Base-by-base conservation (phyloP, 2,888 invertebrate genomes). In the Idaea straminata region DNA sequence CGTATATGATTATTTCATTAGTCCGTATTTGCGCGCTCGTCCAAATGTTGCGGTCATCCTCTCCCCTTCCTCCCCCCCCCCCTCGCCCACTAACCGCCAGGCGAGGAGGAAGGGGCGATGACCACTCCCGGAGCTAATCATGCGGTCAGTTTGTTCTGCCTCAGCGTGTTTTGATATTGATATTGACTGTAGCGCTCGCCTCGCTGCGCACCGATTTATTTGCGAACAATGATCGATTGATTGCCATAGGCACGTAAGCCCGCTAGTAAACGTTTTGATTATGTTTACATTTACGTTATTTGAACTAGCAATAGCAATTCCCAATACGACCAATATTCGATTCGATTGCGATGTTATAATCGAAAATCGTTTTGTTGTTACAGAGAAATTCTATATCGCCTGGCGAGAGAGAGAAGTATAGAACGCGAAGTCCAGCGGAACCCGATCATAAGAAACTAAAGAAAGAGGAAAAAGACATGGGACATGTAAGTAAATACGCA, bases 331-430 rank as follows among this genome's bases (percentile, higher is more conserved):
- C 73, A 74, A 77, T 80, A 77, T 80, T 75, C 74, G 70, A 77
- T 76, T 73, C 73, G 72, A 68, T 79, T 69, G 74, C 67, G 73
- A 67, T 71, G 72, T 83, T 74, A 74, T 68, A 76, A 74, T 69
- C 63, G 67, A 65, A 72, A 67, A 74, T 74, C 63, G 69, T 72
- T 66, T 71, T 72, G 35, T 70, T 89, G 87, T 91, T 91, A 58
- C 95, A 97, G 97, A 94, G 96, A 86, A 97, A 96, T 92, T 97
- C 97, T 79, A 96, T 97, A 92, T 97, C 97, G 67, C 97, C 97
- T 10, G 96, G 96, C 64, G 96, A 96, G 82, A 92, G 96, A 78
- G 97, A 97, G 87, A 97, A 97, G 85, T 97, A 97, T 85, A 94
- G 97, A 87, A 95, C 96, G 77, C 93, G 96, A 84, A 96, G 96